Evolutionary conservation across 92 coral and sea anemone species (phyloP).

Genomic region (Micromussa lordhowensis): DNA sequence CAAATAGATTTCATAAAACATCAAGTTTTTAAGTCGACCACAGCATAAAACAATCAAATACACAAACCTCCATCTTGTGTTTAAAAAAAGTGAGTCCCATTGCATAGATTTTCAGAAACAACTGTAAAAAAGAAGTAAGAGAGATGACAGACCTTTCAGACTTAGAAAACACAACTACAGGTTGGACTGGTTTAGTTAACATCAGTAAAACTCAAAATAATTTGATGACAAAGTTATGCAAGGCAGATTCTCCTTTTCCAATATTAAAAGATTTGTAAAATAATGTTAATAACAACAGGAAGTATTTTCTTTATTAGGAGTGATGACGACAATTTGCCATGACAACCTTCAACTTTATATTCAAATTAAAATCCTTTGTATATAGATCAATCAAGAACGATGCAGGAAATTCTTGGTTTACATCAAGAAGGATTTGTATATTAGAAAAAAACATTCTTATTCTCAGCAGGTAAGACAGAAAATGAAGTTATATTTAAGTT

Average conservation of each 20-base stretch:
- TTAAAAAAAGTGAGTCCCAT: conserved; percentile 90
- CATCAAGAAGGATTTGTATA: no score
- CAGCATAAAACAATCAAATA: not conserved
- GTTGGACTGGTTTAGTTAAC: not conserved
- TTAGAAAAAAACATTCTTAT: not conserved
- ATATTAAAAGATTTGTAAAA: no score
- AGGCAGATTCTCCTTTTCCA: no score
- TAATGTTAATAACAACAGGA: no score
- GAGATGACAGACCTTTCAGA: not conserved
- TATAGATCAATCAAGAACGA: no score
- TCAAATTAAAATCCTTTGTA: no score
- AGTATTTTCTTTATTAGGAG: no score
- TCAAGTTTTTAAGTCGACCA: not conserved
- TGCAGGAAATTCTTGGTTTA: no score
- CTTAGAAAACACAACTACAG: not conserved
- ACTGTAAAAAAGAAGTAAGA: conserved; percentile 48
- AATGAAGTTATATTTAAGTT: not conserved
- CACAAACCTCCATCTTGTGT: conserved; percentile 91
- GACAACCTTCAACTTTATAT: no score
- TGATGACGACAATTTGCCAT: no score
- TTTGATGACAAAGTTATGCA: no score
- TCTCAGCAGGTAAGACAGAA: not conserved
- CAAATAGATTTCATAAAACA: not conserved
- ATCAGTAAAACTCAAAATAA: no score
- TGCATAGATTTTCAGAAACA: conserved; percentile 86